Conservation (phyloP, 2,888 invertebrate species). For the Tridacna gigas region DNA sequence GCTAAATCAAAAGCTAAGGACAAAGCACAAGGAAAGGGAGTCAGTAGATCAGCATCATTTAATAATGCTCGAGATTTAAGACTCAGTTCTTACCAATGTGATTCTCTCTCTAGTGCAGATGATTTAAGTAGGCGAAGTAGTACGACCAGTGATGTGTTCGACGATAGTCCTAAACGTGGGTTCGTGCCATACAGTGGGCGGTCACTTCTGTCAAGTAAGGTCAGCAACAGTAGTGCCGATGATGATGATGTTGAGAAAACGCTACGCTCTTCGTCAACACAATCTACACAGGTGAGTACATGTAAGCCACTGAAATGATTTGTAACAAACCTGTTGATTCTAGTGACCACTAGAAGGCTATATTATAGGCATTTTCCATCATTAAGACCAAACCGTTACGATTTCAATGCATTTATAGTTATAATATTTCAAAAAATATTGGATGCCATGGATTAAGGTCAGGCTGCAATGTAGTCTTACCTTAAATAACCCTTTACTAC, state of each 20-base stretch:
- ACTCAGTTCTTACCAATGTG: constrained; percentile 67
- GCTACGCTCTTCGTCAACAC: constrained; percentile 51
- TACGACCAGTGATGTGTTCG: constrained; percentile 67
- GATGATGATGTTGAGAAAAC: constrained; percentile 63
- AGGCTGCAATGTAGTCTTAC: too few species aligned
- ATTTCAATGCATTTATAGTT: too few species aligned
- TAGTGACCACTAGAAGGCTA: too few species aligned
- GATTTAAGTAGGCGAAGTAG: constrained; percentile 70
- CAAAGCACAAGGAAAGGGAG: constrained; percentile 64
- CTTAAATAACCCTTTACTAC: too few species aligned
- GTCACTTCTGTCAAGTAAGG: constrained; percentile 67
- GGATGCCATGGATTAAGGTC: too few species aligned
- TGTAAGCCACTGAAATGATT: not conserved
- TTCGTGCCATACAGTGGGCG: constrained; percentile 73
- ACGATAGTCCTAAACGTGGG: constrained; percentile 66
- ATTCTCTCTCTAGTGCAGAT: constrained; percentile 73
- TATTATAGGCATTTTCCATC: too few species aligned
- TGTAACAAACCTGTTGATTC: too few species aligned
- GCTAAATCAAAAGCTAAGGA: constrained; percentile 85
- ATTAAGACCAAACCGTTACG: too few species aligned
- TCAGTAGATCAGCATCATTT: constrained; percentile 79
- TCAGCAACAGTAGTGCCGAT: constrained; percentile 72
- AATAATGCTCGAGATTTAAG: constrained; percentile 73
- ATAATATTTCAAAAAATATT: too few species aligned
- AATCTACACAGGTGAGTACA: constrained; percentile 68